Percentiles rank a stretch among this genome's conserved stretches.
These are phyloP conservation scores for Penaeus indicus DNA, from an alignment of 1,140 invertebrate genomes.

Conservation along the genomic window DNA sequence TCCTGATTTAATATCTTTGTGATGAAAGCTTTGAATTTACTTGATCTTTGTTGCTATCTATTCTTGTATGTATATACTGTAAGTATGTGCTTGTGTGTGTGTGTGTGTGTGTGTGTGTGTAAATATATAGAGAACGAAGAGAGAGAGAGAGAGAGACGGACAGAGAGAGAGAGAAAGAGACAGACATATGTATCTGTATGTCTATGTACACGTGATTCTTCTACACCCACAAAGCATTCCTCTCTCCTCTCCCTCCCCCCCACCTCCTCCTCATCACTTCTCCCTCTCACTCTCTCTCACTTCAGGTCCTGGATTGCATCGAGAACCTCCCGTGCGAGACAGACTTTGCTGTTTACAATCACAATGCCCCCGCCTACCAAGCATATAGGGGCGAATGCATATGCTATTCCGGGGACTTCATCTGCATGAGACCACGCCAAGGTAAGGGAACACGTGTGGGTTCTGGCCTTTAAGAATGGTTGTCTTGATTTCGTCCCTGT, in stretches of 20 bases:
- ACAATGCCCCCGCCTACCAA: conserved; percentile 88
- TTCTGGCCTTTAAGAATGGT: too few species aligned
- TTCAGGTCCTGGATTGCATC: conserved; percentile 80
- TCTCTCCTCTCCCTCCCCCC: not conserved
- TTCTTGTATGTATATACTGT: too few species aligned
- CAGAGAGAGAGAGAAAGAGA: too few species aligned
- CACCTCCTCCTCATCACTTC: not conserved
- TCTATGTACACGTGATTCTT: not conserved
- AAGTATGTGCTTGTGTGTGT: too few species aligned
- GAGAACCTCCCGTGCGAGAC: conserved; percentile 86
- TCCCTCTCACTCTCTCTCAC: not conserved
- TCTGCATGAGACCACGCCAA: conserved; percentile 87
- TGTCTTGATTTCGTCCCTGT: too few species aligned
- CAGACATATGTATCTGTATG: not conserved
- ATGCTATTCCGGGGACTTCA: conserved; percentile 90
- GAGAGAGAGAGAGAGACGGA: too few species aligned
- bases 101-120: too few species aligned
- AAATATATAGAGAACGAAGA: too few species aligned
- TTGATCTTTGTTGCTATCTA: too few species aligned
- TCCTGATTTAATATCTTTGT: too few species aligned
- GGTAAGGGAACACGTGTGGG: conserved; percentile 12
- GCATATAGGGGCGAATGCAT: conserved; percentile 88
- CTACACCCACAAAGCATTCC: not conserved
- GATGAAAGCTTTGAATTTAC: too few species aligned
- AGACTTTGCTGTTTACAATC: conserved; percentile 85